Conservation (phyloP, 2,888 invertebrate species). For the Scelioninae gen. 1 region DNA sequence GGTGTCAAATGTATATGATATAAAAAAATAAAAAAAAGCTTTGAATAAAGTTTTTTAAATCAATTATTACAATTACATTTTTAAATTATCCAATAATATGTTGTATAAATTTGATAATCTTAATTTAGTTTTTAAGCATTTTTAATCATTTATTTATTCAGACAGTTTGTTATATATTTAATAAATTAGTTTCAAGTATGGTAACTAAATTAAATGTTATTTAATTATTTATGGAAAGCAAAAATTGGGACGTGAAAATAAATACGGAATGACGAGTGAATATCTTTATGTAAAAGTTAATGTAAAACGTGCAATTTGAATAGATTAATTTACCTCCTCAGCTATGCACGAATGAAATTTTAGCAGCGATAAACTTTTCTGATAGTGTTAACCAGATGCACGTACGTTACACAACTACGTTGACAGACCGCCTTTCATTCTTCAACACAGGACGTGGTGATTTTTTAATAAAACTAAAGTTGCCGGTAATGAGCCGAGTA, state of each 20-base stretch:
- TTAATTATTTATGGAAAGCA: background rate
- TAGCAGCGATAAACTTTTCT: slow-evolving; percentile 28
- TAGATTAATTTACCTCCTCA: slow-evolving; percentile 16
- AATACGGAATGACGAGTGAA: background rate
- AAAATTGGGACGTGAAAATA: background rate
- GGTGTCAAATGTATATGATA: too few species aligned
- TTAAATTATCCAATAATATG: too few species aligned
- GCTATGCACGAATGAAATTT: slow-evolving; percentile 6
- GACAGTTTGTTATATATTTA: too few species aligned
- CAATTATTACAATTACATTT: too few species aligned
- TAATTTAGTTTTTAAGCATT: too few species aligned
- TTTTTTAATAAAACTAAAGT: slow-evolving; percentile 63
- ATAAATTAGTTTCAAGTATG: too few species aligned
- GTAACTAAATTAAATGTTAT: background rate
- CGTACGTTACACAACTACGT: slow-evolving; percentile 31
- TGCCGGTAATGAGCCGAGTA: slow-evolving; percentile 50
- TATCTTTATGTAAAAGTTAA: background rate
- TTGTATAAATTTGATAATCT: too few species aligned
- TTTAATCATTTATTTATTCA: too few species aligned
- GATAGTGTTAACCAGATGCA: slow-evolving; percentile 8
- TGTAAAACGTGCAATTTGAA: slow-evolving; percentile 2
- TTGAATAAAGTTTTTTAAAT: too few species aligned
- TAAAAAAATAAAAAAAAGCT: too few species aligned
- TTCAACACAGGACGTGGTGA: slow-evolving; percentile 58
- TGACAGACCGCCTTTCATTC: slow-evolving; percentile 29